Percentiles rank a stretch among this genome's conserved stretches.
phyloP scores from a whole-genome alignment of 1,140 invertebrate genomes.

The Diorhabda carinulata region DNA sequence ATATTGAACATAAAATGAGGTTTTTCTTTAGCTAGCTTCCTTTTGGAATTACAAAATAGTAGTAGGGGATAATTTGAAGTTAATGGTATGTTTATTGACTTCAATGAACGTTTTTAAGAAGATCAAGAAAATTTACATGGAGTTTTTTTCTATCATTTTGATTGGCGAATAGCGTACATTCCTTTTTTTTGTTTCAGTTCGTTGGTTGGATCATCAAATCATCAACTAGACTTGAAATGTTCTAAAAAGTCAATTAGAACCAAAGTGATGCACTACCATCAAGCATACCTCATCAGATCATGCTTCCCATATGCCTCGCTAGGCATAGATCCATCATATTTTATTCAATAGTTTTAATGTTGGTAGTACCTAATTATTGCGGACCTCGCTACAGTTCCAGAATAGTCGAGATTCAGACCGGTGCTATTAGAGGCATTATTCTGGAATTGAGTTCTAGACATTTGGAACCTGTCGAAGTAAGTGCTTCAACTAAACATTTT shows the following conservation, averaged over 20 bases:
- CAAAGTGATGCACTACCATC: constrained; percentile 15
- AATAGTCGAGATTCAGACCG: constrained; percentile 62
- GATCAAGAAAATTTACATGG: too few relatives aligned
- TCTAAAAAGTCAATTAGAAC: neutral
- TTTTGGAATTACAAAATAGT: too few relatives aligned
- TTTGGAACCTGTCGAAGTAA: constrained; percentile 74
- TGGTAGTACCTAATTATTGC: neutral
- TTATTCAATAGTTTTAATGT: neutral
- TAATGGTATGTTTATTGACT: too few relatives aligned
- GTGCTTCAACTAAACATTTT: neutral
- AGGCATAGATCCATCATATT: constrained; percentile 8
- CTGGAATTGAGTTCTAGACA: constrained; percentile 71
- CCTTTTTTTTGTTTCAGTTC: neutral
- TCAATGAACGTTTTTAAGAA: too few relatives aligned
- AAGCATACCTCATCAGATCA: constrained; percentile 9
- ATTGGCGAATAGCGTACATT: neutral
- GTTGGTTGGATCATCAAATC: neutral
- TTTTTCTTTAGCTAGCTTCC: too few relatives aligned
- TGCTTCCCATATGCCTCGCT: constrained; percentile 16
- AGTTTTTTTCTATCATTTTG: too few relatives aligned
- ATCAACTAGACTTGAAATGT: neutral
- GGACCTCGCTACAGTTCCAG: constrained; percentile 58
- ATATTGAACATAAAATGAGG: too few relatives aligned
- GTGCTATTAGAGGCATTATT: constrained; percentile 65
- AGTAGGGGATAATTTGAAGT: too few relatives aligned